These are phyloP conservation scores for Calliphora vicina DNA, from an alignment of 1,140 invertebrate genomes.

Conservation along the genomic window DNA sequence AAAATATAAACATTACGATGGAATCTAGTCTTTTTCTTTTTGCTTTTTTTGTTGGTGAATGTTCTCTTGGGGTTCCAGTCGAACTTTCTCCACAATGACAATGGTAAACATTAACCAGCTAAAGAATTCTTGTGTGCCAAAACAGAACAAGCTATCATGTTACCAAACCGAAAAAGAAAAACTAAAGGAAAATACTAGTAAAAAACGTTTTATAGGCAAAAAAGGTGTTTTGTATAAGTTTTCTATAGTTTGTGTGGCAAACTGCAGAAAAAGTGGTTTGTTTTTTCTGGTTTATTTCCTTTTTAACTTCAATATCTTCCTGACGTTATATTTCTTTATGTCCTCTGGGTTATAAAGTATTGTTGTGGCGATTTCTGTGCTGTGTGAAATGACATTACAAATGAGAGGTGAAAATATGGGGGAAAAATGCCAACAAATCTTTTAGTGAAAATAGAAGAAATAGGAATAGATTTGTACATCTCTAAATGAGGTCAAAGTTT, in stretches of 20 bases:
- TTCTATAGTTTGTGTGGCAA: neutral
- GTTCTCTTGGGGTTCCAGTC: neutral
- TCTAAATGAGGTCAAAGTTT: neutral
- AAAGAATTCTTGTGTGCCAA: neutral
- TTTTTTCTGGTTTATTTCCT: neutral
- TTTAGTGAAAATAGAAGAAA: no score
- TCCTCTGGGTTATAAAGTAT: neutral
- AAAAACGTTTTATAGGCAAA: neutral
- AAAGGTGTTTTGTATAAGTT: neutral
- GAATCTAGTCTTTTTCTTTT: neutral
- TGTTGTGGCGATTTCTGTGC: neutral
- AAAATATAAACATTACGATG: neutral
- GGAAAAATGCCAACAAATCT: neutral
- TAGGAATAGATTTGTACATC: neutral
- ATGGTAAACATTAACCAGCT: constrained; percentile 8
- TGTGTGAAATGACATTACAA: constrained; percentile 7
- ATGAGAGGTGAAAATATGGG: neutral
- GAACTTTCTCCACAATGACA: neutral
- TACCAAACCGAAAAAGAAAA: neutral
- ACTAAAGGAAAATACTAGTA: neutral
- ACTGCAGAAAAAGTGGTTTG: neutral
- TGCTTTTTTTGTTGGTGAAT: neutral
- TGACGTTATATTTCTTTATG: neutral
- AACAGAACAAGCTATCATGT: neutral
- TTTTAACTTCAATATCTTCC: neutral